Base-by-base conservation (phyloP, 2,113 vertebrate genomes). In the Brachyistius frenatus region DNA sequence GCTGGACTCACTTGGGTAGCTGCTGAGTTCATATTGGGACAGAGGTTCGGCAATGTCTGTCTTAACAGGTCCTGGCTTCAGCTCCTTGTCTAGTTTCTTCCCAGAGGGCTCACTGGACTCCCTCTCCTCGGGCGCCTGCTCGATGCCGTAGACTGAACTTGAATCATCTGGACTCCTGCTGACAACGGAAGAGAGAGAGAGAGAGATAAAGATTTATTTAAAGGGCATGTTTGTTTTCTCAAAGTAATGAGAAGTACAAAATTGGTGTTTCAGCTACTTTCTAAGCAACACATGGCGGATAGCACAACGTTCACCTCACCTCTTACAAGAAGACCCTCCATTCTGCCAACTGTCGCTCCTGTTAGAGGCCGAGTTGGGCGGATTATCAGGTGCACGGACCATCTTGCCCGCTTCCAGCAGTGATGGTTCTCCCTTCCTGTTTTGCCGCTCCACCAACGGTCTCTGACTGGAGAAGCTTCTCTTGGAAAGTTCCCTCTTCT, bases 381-480 rank as follows among this genome's bases (percentile, higher is more conserved):
- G 73, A 23, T 94, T 93, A 37, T 96, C 96, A 35, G 94, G 80
- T 4, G 92, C 86, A 77, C 96, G 95, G 4, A 87, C 53, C 0
- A 96, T 88, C 83, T 96, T 99, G 81, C 94, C 94, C 0, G 89
- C 94, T 33, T 95, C 95, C 70, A 96, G 94, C 73, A 95, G 93
- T 8, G 94, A 90, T 0, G 96, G 92, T 54, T 99, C 97, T 0
- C 95, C 92, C 91, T 98, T 99, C 60, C 98, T 96, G 93, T 95
- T 97, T 89, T 99, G 98, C 39, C 98, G 91, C 64, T 99, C 98
- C 0, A 95, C 96, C 16, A 99, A 80, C 0, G 98, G 98, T 46
- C 98, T 96, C 78, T 99, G 98, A 85, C 98, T 97, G 1, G 98
- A 99, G 91, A 99, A 99, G 88, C 98, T 99, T 76, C 98, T 93